Percentiles rank a stretch among this genome's conserved stretches.
Conservation (phyloP, 2,888 invertebrate genomes). For the Diarsia brunnea region DNA sequence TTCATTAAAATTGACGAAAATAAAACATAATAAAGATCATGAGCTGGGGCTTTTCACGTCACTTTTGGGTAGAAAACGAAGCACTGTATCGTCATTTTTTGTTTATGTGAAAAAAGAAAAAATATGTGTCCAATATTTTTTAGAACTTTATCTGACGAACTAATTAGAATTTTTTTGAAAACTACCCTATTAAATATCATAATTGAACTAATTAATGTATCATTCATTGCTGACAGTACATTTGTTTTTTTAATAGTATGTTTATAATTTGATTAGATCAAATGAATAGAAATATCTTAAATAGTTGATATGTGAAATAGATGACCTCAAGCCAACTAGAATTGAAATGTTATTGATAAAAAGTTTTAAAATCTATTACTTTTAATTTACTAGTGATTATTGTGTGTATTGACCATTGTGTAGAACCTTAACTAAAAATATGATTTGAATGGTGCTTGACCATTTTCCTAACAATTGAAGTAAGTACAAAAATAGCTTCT, state of each 20-base stretch:
- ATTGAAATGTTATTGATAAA: slow-evolving; percentile 1
- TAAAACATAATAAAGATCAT: too few relatives aligned
- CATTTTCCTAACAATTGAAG: slow-evolving; percentile 4
- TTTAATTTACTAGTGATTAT: neutral
- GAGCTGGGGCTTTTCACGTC: too few relatives aligned
- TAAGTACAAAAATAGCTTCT: neutral
- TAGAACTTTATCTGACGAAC: too few relatives aligned
- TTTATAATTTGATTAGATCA: neutral
- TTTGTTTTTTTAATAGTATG: neutral
- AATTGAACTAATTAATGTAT: neutral
- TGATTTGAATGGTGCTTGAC: slow-evolving; percentile 19
- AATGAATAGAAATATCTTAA: neutral
- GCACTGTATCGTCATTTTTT: too few relatives aligned
- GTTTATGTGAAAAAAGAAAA: too few relatives aligned
- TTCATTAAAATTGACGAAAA: too few relatives aligned
- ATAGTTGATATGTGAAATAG: neutral
- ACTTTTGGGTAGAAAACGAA: too few relatives aligned
- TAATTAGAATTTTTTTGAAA: too few relatives aligned
- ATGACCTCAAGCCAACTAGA: neutral
- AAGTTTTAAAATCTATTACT: neutral
- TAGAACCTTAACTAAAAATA: slow-evolving; percentile 10
- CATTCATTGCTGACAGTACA: neutral
- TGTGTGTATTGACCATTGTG: slow-evolving; percentile 10
- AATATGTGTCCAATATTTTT: too few relatives aligned
- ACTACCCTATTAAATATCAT: neutral